Conservation (phyloP, 2,888 invertebrate genomes). For the Anoplius nigerrimus region DNA sequence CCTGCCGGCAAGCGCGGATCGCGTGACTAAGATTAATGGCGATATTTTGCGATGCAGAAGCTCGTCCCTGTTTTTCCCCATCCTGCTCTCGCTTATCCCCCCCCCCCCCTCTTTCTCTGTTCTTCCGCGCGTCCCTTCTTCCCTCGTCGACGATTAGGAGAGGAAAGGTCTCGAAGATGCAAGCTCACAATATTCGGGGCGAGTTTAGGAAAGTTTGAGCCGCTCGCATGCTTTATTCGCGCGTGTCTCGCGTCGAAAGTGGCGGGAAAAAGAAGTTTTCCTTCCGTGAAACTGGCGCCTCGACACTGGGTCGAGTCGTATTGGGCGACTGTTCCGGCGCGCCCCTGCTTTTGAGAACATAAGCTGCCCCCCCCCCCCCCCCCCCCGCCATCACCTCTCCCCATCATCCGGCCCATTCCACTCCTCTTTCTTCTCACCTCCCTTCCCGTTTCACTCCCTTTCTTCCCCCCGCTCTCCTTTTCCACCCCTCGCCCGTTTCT, state of each 20-base stretch:
- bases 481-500: conserved; percentile 7
- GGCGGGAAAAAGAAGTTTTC: conserved; percentile 26
- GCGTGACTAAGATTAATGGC: too few species aligned
- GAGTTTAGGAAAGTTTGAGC: too few species aligned
- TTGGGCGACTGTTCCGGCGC: conserved; percentile 15
- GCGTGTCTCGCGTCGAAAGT: conserved; percentile 1
- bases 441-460: conserved; percentile 13
- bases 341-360: conserved; percentile 26
- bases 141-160: background rate
- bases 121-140: background rate
- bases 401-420: too few species aligned
- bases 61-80: conserved; percentile 8
- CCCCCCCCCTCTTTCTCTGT: background rate
- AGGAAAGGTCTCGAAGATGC: too few species aligned
- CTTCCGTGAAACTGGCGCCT: conserved; percentile 4
- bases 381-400: background rate
- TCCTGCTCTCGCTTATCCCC: background rate
- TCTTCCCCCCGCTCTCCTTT: conserved; percentile 13
- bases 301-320: background rate
- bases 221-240: too few species aligned
- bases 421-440: conserved; percentile 21
- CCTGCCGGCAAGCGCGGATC: background rate
- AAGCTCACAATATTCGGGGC: too few species aligned
- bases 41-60: background rate
- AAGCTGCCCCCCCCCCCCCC: too few species aligned